phyloP scores from a whole-genome alignment of 2,113 vertebrate genomes.

The Engraulis encrasicolus region DNA sequence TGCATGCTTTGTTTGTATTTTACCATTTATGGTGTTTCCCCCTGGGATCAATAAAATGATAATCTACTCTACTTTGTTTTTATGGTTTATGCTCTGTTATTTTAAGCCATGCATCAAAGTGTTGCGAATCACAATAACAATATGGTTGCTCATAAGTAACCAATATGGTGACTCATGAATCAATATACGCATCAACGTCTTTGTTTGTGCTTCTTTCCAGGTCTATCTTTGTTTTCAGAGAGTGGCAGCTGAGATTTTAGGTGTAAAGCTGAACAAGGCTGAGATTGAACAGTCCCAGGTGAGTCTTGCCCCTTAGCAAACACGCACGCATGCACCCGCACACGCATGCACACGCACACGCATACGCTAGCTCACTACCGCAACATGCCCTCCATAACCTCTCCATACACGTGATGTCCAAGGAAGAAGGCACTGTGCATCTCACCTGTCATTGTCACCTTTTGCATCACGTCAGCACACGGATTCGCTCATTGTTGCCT shows the following conservation, averaged over 20 bases:
- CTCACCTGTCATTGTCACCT: not conserved
- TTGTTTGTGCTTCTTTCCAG: conserved; percentile 72
- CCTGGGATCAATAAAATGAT: too few species aligned
- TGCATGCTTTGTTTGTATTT: too few species aligned
- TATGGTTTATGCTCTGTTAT: too few species aligned
- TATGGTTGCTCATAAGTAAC: too few species aligned
- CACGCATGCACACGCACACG: not conserved
- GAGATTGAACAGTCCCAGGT: conserved; percentile 99
- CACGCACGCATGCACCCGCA: too few species aligned
- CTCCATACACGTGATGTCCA: too few species aligned
- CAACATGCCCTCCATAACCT: not conserved
- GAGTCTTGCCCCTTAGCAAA: conserved; percentile 59
- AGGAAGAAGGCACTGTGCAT: not conserved
- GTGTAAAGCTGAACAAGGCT: conserved; percentile 97
- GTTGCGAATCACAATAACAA: too few species aligned
- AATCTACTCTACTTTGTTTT: not conserved
- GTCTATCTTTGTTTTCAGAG: conserved; percentile 97
- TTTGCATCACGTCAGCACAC: too few species aligned
- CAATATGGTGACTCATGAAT: conserved; percentile 3
- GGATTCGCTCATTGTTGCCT: not conserved
- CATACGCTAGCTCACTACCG: not conserved
- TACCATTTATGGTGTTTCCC: conserved; percentile 60
- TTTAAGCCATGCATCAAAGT: too few species aligned
- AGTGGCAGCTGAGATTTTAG: conserved; percentile 94
- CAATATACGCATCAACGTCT: not conserved